phyloP scores from a whole-genome alignment of 2,797 vertebrate genomes.

The Huso huso region DNA sequence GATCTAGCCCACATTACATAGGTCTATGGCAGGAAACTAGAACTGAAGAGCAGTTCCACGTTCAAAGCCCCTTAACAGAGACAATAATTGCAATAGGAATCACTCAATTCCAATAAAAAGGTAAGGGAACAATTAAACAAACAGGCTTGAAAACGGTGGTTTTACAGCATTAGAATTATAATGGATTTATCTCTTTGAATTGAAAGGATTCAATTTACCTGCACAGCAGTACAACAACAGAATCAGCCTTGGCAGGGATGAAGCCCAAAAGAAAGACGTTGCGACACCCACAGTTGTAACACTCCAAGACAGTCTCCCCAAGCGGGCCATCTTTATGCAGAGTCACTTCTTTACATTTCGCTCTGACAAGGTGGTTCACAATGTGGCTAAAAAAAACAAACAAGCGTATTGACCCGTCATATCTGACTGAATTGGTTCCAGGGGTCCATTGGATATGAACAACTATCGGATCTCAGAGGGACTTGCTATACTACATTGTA shows the following conservation, averaged over 20 bases:
- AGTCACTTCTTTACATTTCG: slow-evolving; percentile 97
- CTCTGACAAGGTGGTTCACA: slow-evolving; percentile 94
- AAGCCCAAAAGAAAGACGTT: slow-evolving; percentile 96
- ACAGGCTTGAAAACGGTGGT: no score
- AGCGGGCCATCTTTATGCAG: slow-evolving; percentile 93
- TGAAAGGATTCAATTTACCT: slow-evolving; percentile 54
- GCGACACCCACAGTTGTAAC: slow-evolving; percentile 93
- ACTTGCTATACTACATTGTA: no score
- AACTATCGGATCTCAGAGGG: no score
- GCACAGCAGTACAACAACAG: slow-evolving; percentile 91
- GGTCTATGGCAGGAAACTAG: no score
- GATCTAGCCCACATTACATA: no score
- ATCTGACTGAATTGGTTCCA: no score
- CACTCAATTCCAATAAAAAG: no score
- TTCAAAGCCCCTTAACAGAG: no score
- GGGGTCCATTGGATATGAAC: no score
- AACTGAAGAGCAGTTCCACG: no score
- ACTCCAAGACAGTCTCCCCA: slow-evolving; percentile 91
- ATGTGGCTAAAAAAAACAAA: slow-evolving; percentile 74
- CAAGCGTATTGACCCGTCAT: not conserved
- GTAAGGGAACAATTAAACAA: no score
- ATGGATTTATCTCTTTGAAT: not conserved
- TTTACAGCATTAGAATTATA: not conserved
- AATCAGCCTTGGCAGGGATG: slow-evolving; percentile 94
- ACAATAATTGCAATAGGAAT: no score